Evolutionary conservation across 2,888 invertebrate species (phyloP).

Genomic region (Tachystola acroxantha): DNA sequence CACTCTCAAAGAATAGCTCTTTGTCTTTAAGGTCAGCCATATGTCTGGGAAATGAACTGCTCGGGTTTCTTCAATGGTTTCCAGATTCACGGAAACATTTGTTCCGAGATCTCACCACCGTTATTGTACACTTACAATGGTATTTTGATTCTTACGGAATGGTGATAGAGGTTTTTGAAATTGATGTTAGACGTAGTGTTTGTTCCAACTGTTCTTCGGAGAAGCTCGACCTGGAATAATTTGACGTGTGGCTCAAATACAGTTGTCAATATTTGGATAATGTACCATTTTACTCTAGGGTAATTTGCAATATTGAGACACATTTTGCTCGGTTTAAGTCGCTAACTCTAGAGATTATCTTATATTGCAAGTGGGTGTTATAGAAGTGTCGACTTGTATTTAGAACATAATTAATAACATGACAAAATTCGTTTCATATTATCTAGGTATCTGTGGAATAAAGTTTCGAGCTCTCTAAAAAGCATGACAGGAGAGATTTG

Average conservation of each 20-base stretch:
- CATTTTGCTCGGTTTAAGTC: no score
- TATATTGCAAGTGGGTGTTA: no score
- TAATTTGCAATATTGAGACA: no score
- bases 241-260: no score
- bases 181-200: neutral
- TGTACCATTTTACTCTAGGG: no score
- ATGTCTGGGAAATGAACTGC: slow-evolving; percentile 34
- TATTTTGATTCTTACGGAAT: neutral
- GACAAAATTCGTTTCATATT: no score
- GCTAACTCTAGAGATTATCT: no score
- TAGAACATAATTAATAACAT: no score
- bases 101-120: slow-evolving; percentile 16
- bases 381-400: no score
- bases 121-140: slow-evolving; percentile 1
- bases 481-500: no score
- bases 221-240: slow-evolving; percentile 9
- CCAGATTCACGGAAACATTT: slow-evolving; percentile 42
- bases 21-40: slow-evolving; percentile 57
- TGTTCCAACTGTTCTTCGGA: slow-evolving; percentile 7
- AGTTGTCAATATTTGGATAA: neutral
- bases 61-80: slow-evolving; percentile 49
- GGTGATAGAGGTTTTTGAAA: neutral
- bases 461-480: no score
- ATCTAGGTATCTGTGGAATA: no score
- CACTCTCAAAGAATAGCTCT: slow-evolving; percentile 46